Evolutionary conservation across 2,888 invertebrate genomes (phyloP).

Genomic region (Spilarctia lutea): DNA sequence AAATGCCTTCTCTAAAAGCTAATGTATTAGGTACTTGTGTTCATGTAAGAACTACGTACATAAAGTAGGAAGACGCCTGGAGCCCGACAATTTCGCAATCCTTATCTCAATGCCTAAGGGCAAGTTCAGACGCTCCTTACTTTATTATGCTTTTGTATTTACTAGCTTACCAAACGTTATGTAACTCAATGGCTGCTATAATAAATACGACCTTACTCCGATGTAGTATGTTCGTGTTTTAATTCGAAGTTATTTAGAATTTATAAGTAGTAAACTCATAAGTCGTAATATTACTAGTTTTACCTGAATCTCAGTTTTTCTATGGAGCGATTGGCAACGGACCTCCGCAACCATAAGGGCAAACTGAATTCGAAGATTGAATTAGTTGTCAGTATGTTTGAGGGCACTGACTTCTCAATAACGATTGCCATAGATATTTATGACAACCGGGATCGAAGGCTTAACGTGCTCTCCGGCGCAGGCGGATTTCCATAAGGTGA

Average conservation of each 20-base stretch:
- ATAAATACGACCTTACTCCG: background rate
- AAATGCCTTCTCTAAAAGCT: conserved; percentile 7
- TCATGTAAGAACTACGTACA: conserved; percentile 20
- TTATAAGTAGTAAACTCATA: background rate
- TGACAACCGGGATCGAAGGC: too few species aligned
- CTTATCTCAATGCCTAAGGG: conserved; percentile 29
- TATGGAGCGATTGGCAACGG: too few species aligned
- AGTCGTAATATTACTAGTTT: too few species aligned
- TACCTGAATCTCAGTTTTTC: too few species aligned
- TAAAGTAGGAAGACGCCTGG: conserved; percentile 31
- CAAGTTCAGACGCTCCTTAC: conserved; percentile 13
- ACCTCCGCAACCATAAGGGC: too few species aligned
- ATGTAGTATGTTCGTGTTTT: background rate
- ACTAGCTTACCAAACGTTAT: background rate
- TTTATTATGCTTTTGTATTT: conserved; percentile 38
- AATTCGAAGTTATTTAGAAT: background rate
- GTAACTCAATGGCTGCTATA: background rate
- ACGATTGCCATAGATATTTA: too few species aligned
- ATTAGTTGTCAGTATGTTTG: too few species aligned
- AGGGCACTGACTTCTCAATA: too few species aligned
- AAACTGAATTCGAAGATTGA: too few species aligned
- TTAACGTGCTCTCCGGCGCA: too few species aligned
- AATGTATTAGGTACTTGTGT: background rate
- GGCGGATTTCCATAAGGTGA: too few species aligned
- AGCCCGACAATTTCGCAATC: conserved; percentile 39